A percentile compares a stretch with the other conserved stretches of the same genome.
Conservation (phyloP, 2,888 invertebrate species). For the Synergus laeviventris region DNA sequence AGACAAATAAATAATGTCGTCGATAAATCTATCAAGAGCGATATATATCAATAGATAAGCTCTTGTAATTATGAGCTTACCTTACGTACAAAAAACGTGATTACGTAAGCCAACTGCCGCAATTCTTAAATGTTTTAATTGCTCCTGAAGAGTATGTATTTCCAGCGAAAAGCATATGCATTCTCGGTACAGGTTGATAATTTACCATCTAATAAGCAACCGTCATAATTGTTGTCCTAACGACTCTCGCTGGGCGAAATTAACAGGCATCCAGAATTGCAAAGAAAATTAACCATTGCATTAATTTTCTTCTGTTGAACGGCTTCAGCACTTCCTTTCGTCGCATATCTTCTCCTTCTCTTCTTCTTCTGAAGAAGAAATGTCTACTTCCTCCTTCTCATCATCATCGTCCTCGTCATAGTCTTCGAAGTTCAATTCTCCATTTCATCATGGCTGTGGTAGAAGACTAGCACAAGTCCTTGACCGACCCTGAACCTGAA, state of each 20-base stretch:
- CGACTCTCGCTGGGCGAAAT: conserved; percentile 47
- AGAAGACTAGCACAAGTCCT: conserved; percentile 68
- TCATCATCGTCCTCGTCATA: neutral
- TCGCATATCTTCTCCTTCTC: conserved; percentile 33
- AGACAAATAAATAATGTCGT: no score
- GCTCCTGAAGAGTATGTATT: conserved; percentile 37
- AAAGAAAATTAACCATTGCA: neutral
- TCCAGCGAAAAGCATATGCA: conserved; percentile 46
- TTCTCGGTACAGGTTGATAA: conserved; percentile 44
- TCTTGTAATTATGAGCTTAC: no score
- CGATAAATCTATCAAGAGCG: no score
- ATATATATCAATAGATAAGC: no score
- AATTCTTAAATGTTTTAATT: no score
- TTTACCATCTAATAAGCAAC: conserved; percentile 54
- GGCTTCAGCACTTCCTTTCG: neutral
- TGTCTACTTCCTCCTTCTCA: conserved; percentile 46
- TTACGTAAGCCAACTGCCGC: no score
- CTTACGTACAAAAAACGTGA: no score
- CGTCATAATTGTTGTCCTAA: conserved; percentile 51
- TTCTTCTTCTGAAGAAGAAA: conserved; percentile 48
- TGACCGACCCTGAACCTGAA: conserved; percentile 75
- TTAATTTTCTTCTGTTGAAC: neutral
- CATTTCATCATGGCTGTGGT: conserved; percentile 44
- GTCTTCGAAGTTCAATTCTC: conserved; percentile 50
- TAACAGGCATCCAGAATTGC: conserved; percentile 21